Conservation (phyloP, 2,113 vertebrate genomes). For the Eretmochelys imbricata region DNA sequence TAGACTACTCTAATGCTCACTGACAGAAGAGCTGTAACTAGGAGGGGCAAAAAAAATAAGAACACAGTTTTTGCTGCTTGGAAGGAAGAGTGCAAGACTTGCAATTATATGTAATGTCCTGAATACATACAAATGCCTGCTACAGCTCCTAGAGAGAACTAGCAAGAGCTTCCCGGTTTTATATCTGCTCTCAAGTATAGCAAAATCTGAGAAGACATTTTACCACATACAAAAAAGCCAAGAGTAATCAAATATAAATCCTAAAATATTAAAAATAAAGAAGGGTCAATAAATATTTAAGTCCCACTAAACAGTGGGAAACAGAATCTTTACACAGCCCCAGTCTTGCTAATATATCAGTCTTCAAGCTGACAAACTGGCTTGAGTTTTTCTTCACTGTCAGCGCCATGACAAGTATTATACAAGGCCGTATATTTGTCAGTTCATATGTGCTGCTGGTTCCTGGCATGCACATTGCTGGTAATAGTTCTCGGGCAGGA, state of each 20-base stretch:
- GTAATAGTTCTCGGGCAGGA: neutral
- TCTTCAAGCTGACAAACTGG: neutral
- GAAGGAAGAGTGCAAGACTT: neutral
- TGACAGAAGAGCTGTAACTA: neutral
- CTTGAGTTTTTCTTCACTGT: neutral
- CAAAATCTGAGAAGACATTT: fast-evolving
- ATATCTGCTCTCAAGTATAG: neutral
- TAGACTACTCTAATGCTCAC: fast-evolving
- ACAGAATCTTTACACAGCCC: neutral
- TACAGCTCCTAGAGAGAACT: neutral
- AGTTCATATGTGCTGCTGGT: neutral
- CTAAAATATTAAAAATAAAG: neutral
- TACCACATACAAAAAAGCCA: neutral
- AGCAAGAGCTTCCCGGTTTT: neutral
- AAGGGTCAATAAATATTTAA: neutral
- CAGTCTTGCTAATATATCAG: neutral
- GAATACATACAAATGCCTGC: too few species aligned
- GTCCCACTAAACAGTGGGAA: neutral
- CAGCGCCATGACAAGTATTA: neutral
- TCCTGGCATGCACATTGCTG: neutral
- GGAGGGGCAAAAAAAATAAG: neutral
- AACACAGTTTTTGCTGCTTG: neutral
- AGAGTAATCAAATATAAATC: neutral
- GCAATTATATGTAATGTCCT: neutral
- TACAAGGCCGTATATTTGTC: neutral